Evolutionary conservation across 1,140 invertebrate species (phyloP).

Genomic region (Tetragnatha versicolor): DNA sequence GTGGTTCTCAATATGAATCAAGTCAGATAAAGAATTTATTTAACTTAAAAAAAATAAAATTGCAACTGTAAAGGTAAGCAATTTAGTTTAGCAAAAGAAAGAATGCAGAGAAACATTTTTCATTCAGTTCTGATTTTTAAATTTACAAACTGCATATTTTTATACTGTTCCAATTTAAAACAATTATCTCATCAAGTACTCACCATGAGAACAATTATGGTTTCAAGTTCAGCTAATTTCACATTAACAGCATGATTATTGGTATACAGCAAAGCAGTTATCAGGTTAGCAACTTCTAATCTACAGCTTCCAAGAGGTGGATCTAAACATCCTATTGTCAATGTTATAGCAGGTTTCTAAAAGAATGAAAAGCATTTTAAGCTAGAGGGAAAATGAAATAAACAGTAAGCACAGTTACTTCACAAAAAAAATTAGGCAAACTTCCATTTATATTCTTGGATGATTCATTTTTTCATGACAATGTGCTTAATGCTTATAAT

Average conservation of each 20-base stretch:
- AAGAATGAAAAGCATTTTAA: constrained; percentile 7
- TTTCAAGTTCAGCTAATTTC: constrained; percentile 68
- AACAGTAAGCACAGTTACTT: background rate
- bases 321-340: constrained; percentile 72
- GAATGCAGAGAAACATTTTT: too few species aligned
- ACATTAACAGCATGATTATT: constrained; percentile 71
- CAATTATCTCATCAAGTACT: constrained; percentile 61
- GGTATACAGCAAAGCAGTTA: constrained; percentile 73
- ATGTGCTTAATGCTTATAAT: too few species aligned
- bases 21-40: background rate
- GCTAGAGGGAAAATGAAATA: background rate
- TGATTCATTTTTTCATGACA: background rate
- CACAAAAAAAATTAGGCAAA: background rate
- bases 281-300: constrained; percentile 76
- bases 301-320: constrained; percentile 79
- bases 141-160: too few species aligned
- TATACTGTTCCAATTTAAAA: background rate
- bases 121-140: too few species aligned
- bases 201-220: constrained; percentile 73
- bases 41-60: too few species aligned
- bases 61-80: too few species aligned
- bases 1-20: too few species aligned
- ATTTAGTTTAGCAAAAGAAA: too few species aligned
- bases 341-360: constrained; percentile 71
- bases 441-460: background rate